Evolutionary conservation across 2,888 invertebrate genomes (phyloP), one percentile per base, ranked within the genome.

Genomic region (Perithous albicinctus): DNA sequence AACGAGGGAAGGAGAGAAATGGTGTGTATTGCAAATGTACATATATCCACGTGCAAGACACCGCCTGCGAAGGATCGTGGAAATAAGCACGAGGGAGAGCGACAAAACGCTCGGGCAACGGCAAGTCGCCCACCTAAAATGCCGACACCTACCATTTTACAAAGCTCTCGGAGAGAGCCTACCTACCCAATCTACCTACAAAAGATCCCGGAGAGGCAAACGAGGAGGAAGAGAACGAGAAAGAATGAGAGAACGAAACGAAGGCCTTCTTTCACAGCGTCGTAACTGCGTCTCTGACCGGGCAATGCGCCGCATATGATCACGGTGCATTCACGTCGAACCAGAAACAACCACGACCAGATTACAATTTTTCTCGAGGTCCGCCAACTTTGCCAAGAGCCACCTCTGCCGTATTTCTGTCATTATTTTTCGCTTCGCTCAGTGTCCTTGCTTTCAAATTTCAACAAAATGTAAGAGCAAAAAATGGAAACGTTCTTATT

Each of bases 71-170:
- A n/a, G 35, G 69, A 23, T 61, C 48, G 61, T 35, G 35, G 35
- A 43, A 64, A n/a, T n/a, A 74, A 64, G 63, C 18, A 48, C 5
- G 59, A 18, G n/a, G n/a, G n/a, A 32, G 69, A 78, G 66, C 51
- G 64, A 78, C 29, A 75, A n/a, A 78, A 74, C 51, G 48, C 6
- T 64, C 69, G 56, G 56, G 56, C 76, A 76, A 80, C 72, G 67
- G 67, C 80, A 63, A n/a, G 26, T 73, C 67, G 73, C 78, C 80
- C 83, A 83, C 81, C 75, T 79, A 75, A 70, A 78, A 80, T n/a
- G 78, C 66, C 80, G 70, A 69, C 82, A 75, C 81, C 81, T 81
- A 78, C 82, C 73, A 61, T 41, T 56, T 59, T 18, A 5, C 59
- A 8, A 1, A 6, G 67, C 77, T 63, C 74, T n/a, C n/a, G n/a